Evolutionary conservation across 2,113 vertebrate species (phyloP), one percentile per base, ranked within the genome.

Genomic region (Chionomys nivalis): DNA sequence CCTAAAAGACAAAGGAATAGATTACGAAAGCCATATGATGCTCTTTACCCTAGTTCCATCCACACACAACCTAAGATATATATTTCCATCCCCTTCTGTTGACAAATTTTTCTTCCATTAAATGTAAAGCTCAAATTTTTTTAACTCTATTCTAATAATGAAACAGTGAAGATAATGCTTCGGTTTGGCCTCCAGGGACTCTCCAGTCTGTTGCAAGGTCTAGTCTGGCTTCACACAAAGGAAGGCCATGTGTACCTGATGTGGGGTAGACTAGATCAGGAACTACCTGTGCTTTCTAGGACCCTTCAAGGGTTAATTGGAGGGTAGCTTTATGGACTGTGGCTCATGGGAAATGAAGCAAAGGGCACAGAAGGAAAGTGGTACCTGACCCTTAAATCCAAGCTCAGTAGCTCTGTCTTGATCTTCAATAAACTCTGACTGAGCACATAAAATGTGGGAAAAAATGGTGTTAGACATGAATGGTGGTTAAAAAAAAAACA

Each of bases 371-470:
- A 85, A 61, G 26, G 28, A 42, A 47, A 66, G 44, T 47, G 19
- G 42, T 42, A 24, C 36, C 10, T 10, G 49, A 8, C 10, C 31
- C 36, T 89, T 87, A 76, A 76, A 66, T 39, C 83, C 85, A 90
- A 81, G 14, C 49, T 6, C 5, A 61, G 21, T 8, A 47, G 23
- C 11, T 96, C 61, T 33, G 6, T 86, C 76, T 95, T 61, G 19
- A 75, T 87, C 58, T 88, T 58, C 73, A 52, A 4, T 39, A 47
- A 16, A 47, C 68, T 73, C 7, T 93, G 21, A 16, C 13, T 89
- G 91, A 77, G 39, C n/a, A 72, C 42, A 70, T 87, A 94, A 86
- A 78, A 81, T 81, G 13, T 90, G 16, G 92, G 49, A 65, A 81
- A 12, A 23, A 16, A 24, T 17, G n/a, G 66, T 90, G 21, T 36